Base-by-base conservation (phyloP, 2,113 vertebrate genomes). In the Pseudolaguvia tuberculata region DNA sequence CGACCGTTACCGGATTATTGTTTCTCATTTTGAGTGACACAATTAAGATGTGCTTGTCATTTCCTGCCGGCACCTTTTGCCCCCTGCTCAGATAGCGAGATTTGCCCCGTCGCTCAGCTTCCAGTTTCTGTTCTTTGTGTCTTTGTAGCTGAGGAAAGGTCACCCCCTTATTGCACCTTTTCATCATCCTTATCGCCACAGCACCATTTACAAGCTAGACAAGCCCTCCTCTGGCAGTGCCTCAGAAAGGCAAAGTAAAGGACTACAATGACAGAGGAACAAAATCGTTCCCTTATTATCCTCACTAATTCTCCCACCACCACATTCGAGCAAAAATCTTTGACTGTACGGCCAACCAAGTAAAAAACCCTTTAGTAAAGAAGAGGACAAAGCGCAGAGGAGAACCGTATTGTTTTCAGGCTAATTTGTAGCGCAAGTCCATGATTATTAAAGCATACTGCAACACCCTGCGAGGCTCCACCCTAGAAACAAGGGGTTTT, bases 1-100 rank as follows among this genome's bases (percentile, higher is more conserved):
- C 88, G 89, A 82, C 89, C 86, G 85, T 89, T 90, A 89, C 83
- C 84, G 86, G 80, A 86, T 88, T 88, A 89, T 85, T 85, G 85
- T 84, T 88, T 79, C 66, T 73, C 85, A 87, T 86, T 88, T 88
- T 86, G 78, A 70, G 25, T 82, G 83, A 80, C 77, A 72, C 82
- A 83, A 83, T 84, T 89, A 84, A 83, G 80, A 47, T 73, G 72
- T 62, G 83, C 81, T 80, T 15, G 65, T 73, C 73, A 0, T 83
- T 72, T 84, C 71, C 70, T 5, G 53, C 57, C 27, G 10, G 45
- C 53, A 81, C 63, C 39, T 66, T 76, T 68, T 14, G 12, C 47
- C 23, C 59, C 35, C 6, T 48, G 52, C 55, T 50, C 72, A 47
- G 56, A 70, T 59, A 21, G 35, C 20, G 20, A n/a, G 68, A 65